Base-by-base conservation (phyloP, 2,113 vertebrate species). In the Atlantisia rogersi region DNA sequence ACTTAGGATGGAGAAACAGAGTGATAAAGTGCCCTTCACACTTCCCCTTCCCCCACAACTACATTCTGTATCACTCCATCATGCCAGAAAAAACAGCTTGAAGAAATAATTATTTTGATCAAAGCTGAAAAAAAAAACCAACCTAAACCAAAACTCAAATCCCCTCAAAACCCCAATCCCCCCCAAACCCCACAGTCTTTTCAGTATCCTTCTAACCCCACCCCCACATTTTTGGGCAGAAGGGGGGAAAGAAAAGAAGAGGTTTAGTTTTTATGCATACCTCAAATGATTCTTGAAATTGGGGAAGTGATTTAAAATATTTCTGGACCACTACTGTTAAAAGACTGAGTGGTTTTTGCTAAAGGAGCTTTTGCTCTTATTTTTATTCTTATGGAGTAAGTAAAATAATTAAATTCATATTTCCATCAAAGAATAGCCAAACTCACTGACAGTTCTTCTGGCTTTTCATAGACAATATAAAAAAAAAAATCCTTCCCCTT, bases 201-300 rank as follows among this genome's bases (percentile, higher is more conserved):
- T 79, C 87, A 76, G 18, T 31, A 65, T 3, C 18, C 29, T 68
- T 39, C 6, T 84, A 68, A 40, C 40, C 11, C 40, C 40, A 40
- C 40, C 40, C 40, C 40, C 40, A 12, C 40, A 11, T 40, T 48
- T 62, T 90, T 74, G 20, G 10, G 2, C 4, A 17, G 26, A 11
- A 6, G 39, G 22, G 52, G 14, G 5, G 8, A 13, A 37, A 50
- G n/a, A 32, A 8, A 50, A 44, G 1, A 52, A 69, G 70, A 28
- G 3, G 42, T 31, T 52, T 52, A 32, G 4, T 52, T 64, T 5
- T 75, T 68, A 55, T 39, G 5, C 3, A 6, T 0, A 0, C 69
- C 31, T 82, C 25, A 82, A 78, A 78, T 53, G 18, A 42, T 19
- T 65, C 16, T 58, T 2, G 1, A 29, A 71, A 82, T 6, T 62